Conservation (phyloP, 2,888 invertebrate species). For the Oligia strigilis region DNA sequence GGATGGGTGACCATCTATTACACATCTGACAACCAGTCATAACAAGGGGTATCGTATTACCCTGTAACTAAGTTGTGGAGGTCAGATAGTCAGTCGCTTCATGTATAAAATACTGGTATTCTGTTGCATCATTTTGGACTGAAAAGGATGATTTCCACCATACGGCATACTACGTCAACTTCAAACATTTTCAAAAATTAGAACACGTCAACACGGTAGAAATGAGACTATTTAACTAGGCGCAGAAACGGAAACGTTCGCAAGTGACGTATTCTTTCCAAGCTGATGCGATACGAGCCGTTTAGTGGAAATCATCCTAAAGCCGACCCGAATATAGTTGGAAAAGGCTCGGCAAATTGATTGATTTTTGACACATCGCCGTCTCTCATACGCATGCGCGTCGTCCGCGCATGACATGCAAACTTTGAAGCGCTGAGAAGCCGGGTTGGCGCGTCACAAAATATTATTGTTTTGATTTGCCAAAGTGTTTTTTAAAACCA, state of each 20-base stretch:
- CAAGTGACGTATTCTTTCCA: no score
- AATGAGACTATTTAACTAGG: no score
- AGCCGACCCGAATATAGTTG: not conserved
- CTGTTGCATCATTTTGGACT: not conserved
- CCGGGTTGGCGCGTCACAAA: not conserved
- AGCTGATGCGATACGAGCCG: no score
- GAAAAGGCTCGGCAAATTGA: not conserved
- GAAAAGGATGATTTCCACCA: not conserved
- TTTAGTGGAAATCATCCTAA: no score
- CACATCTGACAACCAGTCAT: not conserved
- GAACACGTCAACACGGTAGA: no score
- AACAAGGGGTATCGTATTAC: not conserved
- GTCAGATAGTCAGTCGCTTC: not conserved
- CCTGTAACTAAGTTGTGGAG: not conserved
- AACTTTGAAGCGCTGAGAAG: not conserved
- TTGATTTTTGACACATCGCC: not conserved
- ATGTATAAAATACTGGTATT: not conserved
- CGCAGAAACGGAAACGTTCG: no score
- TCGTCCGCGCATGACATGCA: not conserved
- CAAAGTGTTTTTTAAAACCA: not conserved
- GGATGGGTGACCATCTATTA: not conserved
- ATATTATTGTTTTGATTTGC: not conserved
- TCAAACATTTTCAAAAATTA: no score
- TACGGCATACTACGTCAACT: no score
- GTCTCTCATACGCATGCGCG: not conserved